phyloP scores from a whole-genome alignment of 2,888 invertebrate species.

The Coenonympha arcania region DNA sequence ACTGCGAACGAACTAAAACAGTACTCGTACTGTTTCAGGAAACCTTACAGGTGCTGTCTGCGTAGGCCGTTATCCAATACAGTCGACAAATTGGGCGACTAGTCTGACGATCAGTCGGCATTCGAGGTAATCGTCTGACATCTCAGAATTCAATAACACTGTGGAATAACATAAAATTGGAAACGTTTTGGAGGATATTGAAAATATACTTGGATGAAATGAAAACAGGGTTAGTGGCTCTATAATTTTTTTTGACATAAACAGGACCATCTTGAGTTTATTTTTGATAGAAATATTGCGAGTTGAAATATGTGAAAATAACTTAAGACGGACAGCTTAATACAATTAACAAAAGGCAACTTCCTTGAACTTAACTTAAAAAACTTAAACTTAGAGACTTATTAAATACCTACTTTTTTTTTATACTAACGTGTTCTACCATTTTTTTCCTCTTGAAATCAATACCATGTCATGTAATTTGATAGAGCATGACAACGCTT shows the following conservation, averaged over 20 bases:
- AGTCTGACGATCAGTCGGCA: slow-evolving; percentile 23
- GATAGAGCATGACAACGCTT: too few species aligned
- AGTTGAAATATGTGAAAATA: too few species aligned
- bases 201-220: slow-evolving; percentile 7
- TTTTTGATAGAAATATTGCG: not conserved
- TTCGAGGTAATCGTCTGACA: slow-evolving; percentile 13
- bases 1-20: slow-evolving; percentile 51
- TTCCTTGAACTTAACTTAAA: too few species aligned
- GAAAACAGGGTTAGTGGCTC: slow-evolving; percentile 6
- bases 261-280: not conserved
- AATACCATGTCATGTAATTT: too few species aligned
- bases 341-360: too few species aligned
- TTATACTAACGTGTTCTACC: too few species aligned
- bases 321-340: too few species aligned
- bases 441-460: too few species aligned
- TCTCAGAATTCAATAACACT: slow-evolving; percentile 18
- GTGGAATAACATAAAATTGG: slow-evolving; percentile 15
- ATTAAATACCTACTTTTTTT: too few species aligned
- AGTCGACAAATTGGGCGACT: slow-evolving; percentile 27
- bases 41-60: slow-evolving; percentile 54
- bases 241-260: not conserved
- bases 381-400: too few species aligned
- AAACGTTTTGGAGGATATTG: slow-evolving; percentile 15
- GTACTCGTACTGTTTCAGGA: slow-evolving; percentile 61
- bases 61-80: slow-evolving; percentile 36